Conservation (phyloP, 2,113 vertebrate species). For the Tachysurus fulvidraco region DNA sequence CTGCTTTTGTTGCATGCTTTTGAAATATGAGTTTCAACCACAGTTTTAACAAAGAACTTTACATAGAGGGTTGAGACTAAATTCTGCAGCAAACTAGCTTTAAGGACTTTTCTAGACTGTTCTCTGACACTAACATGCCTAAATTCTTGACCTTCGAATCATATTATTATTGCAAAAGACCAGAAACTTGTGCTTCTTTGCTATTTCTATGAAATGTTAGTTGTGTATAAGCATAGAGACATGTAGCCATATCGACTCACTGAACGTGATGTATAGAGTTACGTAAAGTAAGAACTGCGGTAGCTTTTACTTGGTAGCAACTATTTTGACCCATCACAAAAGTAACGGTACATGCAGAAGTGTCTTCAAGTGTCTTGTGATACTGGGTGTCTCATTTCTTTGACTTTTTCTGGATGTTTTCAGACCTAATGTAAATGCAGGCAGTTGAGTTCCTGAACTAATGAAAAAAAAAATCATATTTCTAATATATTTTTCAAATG, state of each 20-base stretch:
- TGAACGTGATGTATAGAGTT: slow-evolving; percentile 66
- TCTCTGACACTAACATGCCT: slow-evolving; percentile 56
- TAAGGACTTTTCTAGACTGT: slow-evolving; percentile 66
- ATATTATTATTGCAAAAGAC: slow-evolving; percentile 67
- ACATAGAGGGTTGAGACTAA: slow-evolving; percentile 18
- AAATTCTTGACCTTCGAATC: slow-evolving; percentile 52
- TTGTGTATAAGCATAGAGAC: slow-evolving; percentile 63
- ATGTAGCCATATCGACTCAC: slow-evolving; percentile 72
- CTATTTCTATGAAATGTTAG: slow-evolving; percentile 70
- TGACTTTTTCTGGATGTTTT: slow-evolving; percentile 19
- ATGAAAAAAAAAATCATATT: neutral
- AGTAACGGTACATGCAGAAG: slow-evolving; percentile 42
- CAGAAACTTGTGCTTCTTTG: slow-evolving; percentile 82
- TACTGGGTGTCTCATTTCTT: slow-evolving; percentile 29
- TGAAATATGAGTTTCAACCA: slow-evolving; percentile 53
- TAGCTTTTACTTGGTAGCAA: slow-evolving; percentile 65
- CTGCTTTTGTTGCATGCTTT: slow-evolving; percentile 66
- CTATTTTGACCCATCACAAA: slow-evolving; percentile 45
- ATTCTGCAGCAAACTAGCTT: slow-evolving; percentile 53
- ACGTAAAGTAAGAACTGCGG: slow-evolving; percentile 61
- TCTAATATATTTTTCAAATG: slow-evolving; percentile 18
- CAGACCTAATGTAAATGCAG: slow-evolving; percentile 20
- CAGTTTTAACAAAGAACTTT: slow-evolving; percentile 36
- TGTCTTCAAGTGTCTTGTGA: slow-evolving; percentile 44
- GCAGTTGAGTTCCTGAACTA: slow-evolving; percentile 14